Evolutionary conservation across 2,888 invertebrate genomes (phyloP).

Genomic region (Leptinotarsa peninsularis): DNA sequence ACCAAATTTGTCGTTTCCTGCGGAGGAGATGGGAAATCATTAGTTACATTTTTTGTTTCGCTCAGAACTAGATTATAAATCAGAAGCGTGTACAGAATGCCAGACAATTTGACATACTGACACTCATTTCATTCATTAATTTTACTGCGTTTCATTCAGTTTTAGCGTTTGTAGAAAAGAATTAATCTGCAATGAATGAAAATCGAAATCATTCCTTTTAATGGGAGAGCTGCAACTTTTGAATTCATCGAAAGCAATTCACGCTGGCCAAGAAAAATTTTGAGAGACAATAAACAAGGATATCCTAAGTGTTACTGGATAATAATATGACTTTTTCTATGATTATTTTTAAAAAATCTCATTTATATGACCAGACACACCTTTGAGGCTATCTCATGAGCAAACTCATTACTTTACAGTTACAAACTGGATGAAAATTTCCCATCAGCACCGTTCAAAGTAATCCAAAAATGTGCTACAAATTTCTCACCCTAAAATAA

Average conservation of each 20-base stretch:
- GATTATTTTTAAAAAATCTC: no score
- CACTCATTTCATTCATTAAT: constrained; percentile 51
- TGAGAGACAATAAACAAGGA: no score
- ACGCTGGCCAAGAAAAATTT: no score
- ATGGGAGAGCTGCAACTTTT: neutral
- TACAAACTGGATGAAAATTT: no score
- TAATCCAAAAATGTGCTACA: no score
- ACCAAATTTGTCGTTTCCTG: constrained; percentile 58
- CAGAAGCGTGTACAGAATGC: constrained; percentile 53
- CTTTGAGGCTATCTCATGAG: no score
- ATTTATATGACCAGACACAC: no score
- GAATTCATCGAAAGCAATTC: neutral
- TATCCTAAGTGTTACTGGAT: no score
- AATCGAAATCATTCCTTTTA: constrained; percentile 17
- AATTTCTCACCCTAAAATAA: no score
- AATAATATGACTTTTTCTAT: no score
- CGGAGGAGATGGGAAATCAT: constrained; percentile 60
- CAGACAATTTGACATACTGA: constrained; percentile 53
- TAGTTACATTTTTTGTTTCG: constrained; percentile 56
- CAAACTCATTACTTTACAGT: no score
- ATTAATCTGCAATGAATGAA: constrained; percentile 21
- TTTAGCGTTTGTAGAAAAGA: constrained; percentile 1
- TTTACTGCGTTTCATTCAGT: constrained; percentile 46
- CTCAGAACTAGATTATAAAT: constrained; percentile 55
- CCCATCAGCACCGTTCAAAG: no score